Base-by-base conservation (phyloP, 1,140 invertebrate species). In the Zaprionus africanus region DNA sequence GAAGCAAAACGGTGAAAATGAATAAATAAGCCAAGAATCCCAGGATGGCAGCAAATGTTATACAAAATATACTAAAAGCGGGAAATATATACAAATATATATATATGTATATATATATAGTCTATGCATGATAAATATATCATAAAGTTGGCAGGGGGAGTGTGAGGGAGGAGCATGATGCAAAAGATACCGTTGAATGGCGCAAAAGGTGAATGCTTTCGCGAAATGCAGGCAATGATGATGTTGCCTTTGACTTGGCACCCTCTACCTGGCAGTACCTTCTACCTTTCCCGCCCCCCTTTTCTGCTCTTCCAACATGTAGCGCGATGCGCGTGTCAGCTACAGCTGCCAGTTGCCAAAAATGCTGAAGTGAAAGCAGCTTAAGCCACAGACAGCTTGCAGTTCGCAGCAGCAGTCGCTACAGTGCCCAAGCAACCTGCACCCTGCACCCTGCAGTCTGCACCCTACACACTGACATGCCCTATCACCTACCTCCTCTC, bases 261-360 rank as follows among this genome's bases (percentile, higher is more conserved):
- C 17, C 19, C 9, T 11, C 9, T 9, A 49, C 17, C 46, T 51
- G 7, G 17, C 41, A n/a, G 12, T 9, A 7, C 26, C 12, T 24
- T 9, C 57, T 22, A 2, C 11, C 15, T 38, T 6, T 13, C 51
- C n/a, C 38, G 2, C 6, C 26, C 63, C 4, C 17, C 9, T 12
- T 24, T 15, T 17, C 19, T 17, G 9, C 62, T 59, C 26, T 17
- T 7, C 15, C 28, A 28, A 7, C 19, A 43, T 19, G 12, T 26
- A 17, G 17, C 58, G n/a, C 26, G 64, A 46, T 75, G 65, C 69
- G 65, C 53, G 58, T 63, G 73, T 74, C 71, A 67, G 46, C 64
- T 74, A 41, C 71, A 74, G 64, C 56, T 71, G 62, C 61, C 58
- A 64, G 49, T 54, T 61, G 58, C 38, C 54, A 76, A 69, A 69